A percentile compares a stretch with the other conserved stretches of the same genome.
phyloP scores from a whole-genome alignment of 1,140 invertebrate species.

The Sycophila sp. region DNA sequence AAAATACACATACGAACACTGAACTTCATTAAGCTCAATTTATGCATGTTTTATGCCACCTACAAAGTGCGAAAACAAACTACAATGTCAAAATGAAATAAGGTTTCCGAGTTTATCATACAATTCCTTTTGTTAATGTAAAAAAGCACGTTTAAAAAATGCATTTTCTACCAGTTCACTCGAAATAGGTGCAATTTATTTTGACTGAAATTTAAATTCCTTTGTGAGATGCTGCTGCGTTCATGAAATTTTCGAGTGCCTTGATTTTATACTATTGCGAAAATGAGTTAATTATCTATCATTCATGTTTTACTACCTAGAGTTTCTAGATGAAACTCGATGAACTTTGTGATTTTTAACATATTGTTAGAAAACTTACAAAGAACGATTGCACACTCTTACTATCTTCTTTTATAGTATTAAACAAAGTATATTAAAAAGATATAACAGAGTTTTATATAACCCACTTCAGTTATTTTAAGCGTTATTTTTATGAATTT shows the following conservation, averaged over 20 bases:
- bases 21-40: not conserved
- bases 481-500: too few species aligned
- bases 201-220: not conserved
- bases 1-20: not conserved
- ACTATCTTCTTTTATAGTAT: conserved; percentile 12
- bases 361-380: conserved; percentile 3
- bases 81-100: not conserved
- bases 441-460: not conserved
- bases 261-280: conserved; percentile 7
- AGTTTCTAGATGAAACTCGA: not conserved
- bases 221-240: not conserved
- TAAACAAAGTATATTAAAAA: conserved; percentile 10
- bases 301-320: not conserved
- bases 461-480: not conserved
- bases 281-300: not conserved
- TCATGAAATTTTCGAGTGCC: not conserved
- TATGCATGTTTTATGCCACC: too few species aligned
- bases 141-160: not conserved
- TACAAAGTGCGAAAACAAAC: too few species aligned
- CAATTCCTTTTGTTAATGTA: not conserved
- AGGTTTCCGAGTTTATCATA: not conserved
- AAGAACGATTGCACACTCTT: not conserved
- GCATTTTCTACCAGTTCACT: not conserved
- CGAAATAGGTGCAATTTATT: not conserved
- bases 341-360: conserved; percentile 17